These are phyloP conservation scores for Muscina levida DNA, from an alignment of 2,888 invertebrate species.

Conservation along the genomic window DNA sequence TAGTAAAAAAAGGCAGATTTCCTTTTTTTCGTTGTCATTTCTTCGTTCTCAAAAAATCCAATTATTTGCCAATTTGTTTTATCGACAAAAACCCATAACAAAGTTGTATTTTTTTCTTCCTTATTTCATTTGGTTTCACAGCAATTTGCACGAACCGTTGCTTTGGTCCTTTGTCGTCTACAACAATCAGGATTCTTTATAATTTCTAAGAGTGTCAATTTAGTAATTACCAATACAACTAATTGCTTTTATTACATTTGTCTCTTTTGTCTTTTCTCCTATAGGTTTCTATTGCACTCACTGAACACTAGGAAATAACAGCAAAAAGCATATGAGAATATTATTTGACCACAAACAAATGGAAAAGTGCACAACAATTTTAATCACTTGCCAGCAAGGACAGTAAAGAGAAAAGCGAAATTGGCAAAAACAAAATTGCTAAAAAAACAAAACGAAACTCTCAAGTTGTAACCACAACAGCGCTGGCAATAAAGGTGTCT, in stretches of 20 bases:
- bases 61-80: slow-evolving; percentile 2
- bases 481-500: too few relatives aligned
- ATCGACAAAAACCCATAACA: background rate
- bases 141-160: background rate
- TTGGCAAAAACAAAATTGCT: background rate
- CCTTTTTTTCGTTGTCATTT: background rate
- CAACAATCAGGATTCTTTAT: background rate
- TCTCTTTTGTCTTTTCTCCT: background rate
- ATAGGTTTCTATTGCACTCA: slow-evolving; percentile 1
- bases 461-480: slow-evolving; percentile 12
- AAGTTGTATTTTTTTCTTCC: background rate
- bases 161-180: background rate
- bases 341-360: slow-evolving; percentile 47
- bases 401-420: background rate
- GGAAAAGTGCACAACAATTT: slow-evolving; percentile 15
- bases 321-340: slow-evolving; percentile 14
- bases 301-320: too few relatives aligned
- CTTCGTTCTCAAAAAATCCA: background rate
- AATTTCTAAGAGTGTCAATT: too few relatives aligned
- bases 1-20: background rate
- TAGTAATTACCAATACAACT: slow-evolving; percentile 21
- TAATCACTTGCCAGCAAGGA: slow-evolving; percentile 13
- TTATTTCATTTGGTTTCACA: background rate
- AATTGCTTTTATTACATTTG: slow-evolving; percentile 16
- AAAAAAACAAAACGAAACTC: slow-evolving; percentile 34